Percentiles rank a stretch among this genome's conserved stretches.
phyloP scores from a whole-genome alignment of 2,797 vertebrate genomes.

The Apogon hyalosoma region DNA sequence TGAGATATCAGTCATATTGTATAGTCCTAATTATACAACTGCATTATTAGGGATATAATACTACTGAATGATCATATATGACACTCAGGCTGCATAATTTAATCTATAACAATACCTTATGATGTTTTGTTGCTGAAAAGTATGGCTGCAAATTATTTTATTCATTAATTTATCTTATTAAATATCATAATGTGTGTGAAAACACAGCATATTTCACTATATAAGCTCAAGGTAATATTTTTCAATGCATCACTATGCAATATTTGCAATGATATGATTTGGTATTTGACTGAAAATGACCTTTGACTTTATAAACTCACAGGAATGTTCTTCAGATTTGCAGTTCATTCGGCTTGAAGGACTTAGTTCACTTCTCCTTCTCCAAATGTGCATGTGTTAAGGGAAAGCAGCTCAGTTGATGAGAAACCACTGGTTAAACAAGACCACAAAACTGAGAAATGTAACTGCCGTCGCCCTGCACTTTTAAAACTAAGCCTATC shows the following conservation, averaged over 20 bases:
- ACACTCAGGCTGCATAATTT: too few relatives aligned
- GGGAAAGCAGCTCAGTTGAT: constrained; percentile 7
- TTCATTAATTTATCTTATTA: too few relatives aligned
- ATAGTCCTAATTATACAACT: too few relatives aligned
- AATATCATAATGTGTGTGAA: too few relatives aligned
- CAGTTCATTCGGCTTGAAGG: constrained; percentile 4
- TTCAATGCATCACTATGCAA: neutral
- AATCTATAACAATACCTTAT: too few relatives aligned
- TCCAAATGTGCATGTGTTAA: neutral
- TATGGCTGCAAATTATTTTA: too few relatives aligned
- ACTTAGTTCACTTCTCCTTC: constrained; percentile 14
- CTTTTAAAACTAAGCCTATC: constrained; percentile 15
- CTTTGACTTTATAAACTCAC: neutral
- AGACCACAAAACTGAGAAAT: constrained; percentile 15
- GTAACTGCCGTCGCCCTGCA: neutral
- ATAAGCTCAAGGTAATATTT: neutral
- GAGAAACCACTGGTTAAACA: constrained; percentile 8
- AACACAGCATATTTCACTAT: neutral
- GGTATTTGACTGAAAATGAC: neutral
- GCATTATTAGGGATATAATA: too few relatives aligned
- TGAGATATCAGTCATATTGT: too few relatives aligned
- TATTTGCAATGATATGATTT: neutral
- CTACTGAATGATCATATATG: too few relatives aligned
- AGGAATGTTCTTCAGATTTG: constrained; percentile 8
- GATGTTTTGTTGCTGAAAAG: too few relatives aligned